Conservation (phyloP, 2,888 invertebrate species). For the Chrysolina haemoptera region DNA sequence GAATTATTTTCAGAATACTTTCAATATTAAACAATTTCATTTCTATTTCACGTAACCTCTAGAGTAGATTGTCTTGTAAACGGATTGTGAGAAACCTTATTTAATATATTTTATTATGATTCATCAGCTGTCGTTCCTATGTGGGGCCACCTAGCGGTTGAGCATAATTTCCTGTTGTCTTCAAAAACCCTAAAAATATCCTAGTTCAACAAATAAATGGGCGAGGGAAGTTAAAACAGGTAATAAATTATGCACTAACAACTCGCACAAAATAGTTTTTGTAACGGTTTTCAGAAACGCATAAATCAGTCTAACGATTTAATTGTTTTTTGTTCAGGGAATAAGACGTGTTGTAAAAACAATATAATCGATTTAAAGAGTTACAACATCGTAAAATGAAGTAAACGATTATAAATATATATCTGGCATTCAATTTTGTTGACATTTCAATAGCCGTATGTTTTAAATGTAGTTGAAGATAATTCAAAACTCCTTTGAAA, state of each 20-base stretch:
- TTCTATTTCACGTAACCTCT: no score
- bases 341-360: background rate
- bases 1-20: no score
- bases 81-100: no score
- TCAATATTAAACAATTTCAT: no score
- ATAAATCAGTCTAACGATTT: conserved; percentile 1
- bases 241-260: background rate
- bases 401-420: conserved; percentile 1
- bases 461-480: background rate
- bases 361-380: background rate
- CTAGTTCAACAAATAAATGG: background rate
- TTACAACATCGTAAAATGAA: conserved; percentile 1
- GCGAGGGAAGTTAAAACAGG: background rate
- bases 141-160: no score
- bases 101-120: no score
- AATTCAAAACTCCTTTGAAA: background rate
- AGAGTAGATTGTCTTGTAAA: no score
- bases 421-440: background rate
- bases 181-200: background rate
- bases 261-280: background rate
- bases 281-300: background rate
- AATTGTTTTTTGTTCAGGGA: background rate
- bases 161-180: background rate
- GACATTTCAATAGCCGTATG: background rate
- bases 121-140: no score